Conservation (phyloP, 1,140 invertebrate species). For the Bombus superbus region DNA sequence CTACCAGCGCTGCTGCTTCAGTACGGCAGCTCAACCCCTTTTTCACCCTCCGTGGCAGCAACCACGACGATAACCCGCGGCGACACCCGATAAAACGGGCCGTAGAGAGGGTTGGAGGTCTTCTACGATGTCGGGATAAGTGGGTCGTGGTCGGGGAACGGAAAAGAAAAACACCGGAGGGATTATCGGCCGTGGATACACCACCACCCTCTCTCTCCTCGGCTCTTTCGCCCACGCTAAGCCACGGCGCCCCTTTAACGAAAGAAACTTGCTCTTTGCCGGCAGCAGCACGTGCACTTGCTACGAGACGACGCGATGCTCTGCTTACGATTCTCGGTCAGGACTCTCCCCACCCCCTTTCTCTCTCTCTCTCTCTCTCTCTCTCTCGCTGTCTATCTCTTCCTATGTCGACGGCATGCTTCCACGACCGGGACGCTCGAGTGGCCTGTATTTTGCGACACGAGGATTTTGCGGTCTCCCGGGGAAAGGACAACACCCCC, state of each 20-base stretch:
- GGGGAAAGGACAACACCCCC: constrained; percentile 33
- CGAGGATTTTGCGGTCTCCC: constrained; percentile 47
- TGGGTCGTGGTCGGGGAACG: constrained; percentile 63
- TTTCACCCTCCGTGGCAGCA: constrained; percentile 71
- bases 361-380: background rate
- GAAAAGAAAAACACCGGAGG: constrained; percentile 74
- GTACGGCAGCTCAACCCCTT: constrained; percentile 50
- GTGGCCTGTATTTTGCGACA: constrained; percentile 45
- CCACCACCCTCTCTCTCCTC: background rate
- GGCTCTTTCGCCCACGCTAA: background rate
- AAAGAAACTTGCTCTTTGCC: constrained; percentile 58
- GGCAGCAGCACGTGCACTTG: constrained; percentile 47
- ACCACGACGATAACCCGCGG: constrained; percentile 78
- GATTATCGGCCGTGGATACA: constrained; percentile 73
- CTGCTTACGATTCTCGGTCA: constrained; percentile 34
- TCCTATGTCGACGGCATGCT: background rate
- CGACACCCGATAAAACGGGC: constrained; percentile 80
- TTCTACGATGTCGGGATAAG: constrained; percentile 68
- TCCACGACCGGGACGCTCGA: constrained; percentile 48
- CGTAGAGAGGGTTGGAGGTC: constrained; percentile 64
- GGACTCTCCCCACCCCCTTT: background rate
- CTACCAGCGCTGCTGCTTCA: constrained; percentile 48
- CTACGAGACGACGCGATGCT: constrained; percentile 27
- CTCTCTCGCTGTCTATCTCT: background rate
- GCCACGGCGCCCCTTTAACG: constrained; percentile 49